Conservation (phyloP, 2,888 invertebrate genomes). For the Chrysina gloriosa region DNA sequence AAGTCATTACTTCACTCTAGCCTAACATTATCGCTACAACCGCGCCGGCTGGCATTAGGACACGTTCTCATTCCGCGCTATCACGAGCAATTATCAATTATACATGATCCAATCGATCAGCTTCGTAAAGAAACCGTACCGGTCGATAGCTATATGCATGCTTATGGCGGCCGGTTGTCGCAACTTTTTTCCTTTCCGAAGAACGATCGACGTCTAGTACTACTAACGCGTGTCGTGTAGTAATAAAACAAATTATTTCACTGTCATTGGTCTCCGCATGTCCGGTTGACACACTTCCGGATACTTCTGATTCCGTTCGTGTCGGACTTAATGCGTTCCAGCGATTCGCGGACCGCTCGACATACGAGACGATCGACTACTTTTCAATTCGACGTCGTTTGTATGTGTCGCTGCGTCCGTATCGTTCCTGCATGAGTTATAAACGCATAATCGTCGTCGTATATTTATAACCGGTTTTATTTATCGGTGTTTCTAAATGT, state of each 20-base stretch:
- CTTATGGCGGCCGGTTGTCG: too few species aligned
- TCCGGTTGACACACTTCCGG: slow-evolving; percentile 56
- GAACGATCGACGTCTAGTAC: neutral
- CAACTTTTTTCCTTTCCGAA: too few species aligned
- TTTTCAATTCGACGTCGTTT: slow-evolving; percentile 19
- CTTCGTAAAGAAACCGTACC: too few species aligned
- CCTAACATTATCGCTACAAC: too few species aligned
- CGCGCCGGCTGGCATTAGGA: neutral
- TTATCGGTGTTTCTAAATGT: too few species aligned
- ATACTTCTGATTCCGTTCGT: slow-evolving; percentile 52
- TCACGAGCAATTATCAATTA: neutral
- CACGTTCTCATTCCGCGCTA: neutral
- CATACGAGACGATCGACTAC: slow-evolving; percentile 17
- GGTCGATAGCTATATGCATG: too few species aligned
- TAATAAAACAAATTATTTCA: slow-evolving; percentile 39
- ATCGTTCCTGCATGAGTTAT: too few species aligned
- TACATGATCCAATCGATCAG: neutral
- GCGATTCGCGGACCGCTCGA: neutral
- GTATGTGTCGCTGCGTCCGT: slow-evolving; percentile 8
- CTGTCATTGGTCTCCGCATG: slow-evolving; percentile 48
- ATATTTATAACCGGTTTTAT: too few species aligned
- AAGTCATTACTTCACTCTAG: too few species aligned
- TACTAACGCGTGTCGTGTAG: slow-evolving; percentile 10
- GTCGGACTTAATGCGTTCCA: slow-evolving; percentile 32
- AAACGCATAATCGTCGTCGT: too few species aligned